Evolutionary conservation across 1,140 invertebrate genomes (phyloP), one percentile per base, ranked within the genome.

Genomic region (Dolichoris vasculosae): DNA sequence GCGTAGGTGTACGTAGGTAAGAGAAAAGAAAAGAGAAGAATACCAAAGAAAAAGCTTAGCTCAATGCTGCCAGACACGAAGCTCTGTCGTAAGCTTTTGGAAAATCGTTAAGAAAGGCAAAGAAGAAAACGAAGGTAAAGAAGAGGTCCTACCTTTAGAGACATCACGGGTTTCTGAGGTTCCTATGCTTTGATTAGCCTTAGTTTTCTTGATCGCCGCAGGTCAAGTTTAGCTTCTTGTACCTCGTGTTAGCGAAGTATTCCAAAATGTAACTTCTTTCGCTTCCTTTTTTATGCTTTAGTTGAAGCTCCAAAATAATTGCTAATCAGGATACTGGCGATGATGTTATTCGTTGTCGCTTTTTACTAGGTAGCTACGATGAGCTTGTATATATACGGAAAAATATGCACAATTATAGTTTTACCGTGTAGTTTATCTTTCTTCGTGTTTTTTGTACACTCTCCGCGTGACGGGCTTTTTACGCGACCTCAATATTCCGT

Each of bases 61-160:
- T 46, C 38, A 40, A 20, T 32, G 46, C 32, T 30, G 55, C 6
- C 23, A 23, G 55, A 46, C 26, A 8, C 67, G 26, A 30, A 17
- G 48, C 4, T n/a, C 0, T 15, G 7, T 9, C 1, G 0, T 67
- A 30, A 84, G 55, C 76, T 80, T 85, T 80, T 73, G 80, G 77
- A 82, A 86, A 84, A 86, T 81, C 67, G 48, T 32, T 51, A 35
- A 51, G 26, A 79, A 40, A 86, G 38, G 48, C 80, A 46, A 32
- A 77, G 35, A 20, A 46, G 2, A 8, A 38, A 4, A 9, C 38
- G 0, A 30, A 86, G 32, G 48, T 79, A 46, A 32, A 77, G 40
- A 20, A 59, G 7, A 32, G 26, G 8, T 46, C 26, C 2, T 67
- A 32, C 17, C 48, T n/a, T 35, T 13, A 11, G 13, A 23, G n/a